Conservation (phyloP, 2,113 vertebrate genomes). For the Corythornis madagascariensis region DNA sequence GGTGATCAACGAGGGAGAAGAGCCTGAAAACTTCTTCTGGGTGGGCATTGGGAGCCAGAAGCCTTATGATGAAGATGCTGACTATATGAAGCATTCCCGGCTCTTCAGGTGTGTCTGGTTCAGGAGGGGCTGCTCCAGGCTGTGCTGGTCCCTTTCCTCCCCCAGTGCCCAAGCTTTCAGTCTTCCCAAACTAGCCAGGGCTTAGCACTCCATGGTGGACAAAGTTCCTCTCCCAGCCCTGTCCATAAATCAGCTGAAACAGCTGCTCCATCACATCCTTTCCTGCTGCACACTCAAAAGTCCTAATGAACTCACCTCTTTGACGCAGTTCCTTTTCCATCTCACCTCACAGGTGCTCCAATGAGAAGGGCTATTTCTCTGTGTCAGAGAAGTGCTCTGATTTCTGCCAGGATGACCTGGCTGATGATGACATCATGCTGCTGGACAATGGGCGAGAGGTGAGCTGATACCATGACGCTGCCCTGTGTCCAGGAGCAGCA, state of each 20-base stretch:
- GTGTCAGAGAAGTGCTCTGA: conserved; percentile 98
- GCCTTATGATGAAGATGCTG: conserved; percentile 90
- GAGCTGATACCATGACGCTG: neutral
- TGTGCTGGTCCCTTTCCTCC: neutral
- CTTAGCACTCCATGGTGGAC: rapidly evolving
- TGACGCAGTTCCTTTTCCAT: rapidly evolving
- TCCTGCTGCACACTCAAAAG: rapidly evolving
- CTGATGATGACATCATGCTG: conserved; percentile 97
- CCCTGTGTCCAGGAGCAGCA: rapidly evolving
- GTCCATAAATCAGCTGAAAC: neutral
- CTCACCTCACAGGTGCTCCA: conserved; percentile 85
- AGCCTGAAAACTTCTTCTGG: conserved; percentile 99
- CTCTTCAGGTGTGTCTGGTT: conserved; percentile 87
- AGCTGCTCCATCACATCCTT: neutral
- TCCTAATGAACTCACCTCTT: neutral
- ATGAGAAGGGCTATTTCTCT: conserved; percentile 96
- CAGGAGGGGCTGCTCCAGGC: neutral
- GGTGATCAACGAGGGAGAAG: conserved; percentile 97
- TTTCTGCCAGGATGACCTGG: conserved; percentile 97
- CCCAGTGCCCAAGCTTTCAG: rapidly evolving
- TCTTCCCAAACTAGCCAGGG: neutral
- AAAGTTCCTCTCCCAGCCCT: neutral
- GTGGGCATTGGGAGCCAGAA: conserved; percentile 95
- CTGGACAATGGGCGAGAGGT: conserved; percentile 96
- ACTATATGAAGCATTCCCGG: conserved; percentile 94